Evolutionary conservation across 2,113 vertebrate genomes (phyloP).

Genomic region (Tenrec ecaudatus): DNA sequence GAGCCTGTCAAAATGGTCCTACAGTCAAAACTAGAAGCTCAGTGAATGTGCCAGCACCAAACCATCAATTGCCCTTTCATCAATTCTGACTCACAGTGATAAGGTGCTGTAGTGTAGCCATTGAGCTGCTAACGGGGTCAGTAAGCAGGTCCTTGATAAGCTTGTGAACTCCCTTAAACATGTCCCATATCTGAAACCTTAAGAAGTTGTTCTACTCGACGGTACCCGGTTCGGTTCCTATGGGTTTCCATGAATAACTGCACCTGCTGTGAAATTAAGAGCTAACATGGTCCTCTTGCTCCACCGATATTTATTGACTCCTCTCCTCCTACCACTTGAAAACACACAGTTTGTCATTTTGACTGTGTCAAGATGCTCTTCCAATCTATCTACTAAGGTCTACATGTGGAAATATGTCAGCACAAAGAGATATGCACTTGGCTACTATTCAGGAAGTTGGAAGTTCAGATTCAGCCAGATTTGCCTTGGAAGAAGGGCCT

Average conservation of each 20-base stretch:
- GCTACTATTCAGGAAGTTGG: neutral
- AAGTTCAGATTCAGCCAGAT: neutral
- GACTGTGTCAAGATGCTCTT: neutral
- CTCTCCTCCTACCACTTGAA: neutral
- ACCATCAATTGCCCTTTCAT: too few species aligned
- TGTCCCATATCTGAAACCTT: too few species aligned
- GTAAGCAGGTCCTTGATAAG: too few species aligned
- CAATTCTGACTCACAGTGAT: too few species aligned
- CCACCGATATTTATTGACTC: neutral
- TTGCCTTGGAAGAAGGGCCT: neutral
- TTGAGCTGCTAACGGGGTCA: too few species aligned
- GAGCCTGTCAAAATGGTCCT: neutral
- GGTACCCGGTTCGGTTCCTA: too few species aligned
- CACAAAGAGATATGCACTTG: neutral
- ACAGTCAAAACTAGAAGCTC: neutral
- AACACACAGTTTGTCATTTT: neutral
- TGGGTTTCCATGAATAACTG: neutral
- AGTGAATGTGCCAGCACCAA: too few species aligned
- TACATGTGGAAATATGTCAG: constrained; percentile 14
- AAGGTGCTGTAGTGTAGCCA: too few species aligned
- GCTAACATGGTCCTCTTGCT: neutral
- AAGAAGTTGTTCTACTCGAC: too few species aligned
- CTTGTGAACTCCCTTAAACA: too few species aligned
- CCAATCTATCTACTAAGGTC: neutral
- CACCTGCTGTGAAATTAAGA: neutral